Evolutionary conservation across 2,888 invertebrate species (phyloP).

Genomic region (Epinotia bilunana): DNA sequence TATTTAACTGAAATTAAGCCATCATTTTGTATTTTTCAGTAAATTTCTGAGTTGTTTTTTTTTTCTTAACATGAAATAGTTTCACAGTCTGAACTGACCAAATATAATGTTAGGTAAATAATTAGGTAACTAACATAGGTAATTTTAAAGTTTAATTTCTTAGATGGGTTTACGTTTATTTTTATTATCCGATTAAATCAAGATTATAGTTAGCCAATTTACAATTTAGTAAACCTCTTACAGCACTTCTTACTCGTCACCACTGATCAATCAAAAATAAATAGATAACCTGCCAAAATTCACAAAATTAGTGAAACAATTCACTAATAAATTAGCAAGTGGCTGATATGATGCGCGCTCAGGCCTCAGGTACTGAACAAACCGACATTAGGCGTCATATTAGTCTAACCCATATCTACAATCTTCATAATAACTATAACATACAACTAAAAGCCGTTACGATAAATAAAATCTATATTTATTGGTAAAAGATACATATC

Average conservation of each 20-base stretch:
- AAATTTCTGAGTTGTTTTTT: too few species aligned
- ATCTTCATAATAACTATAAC: slow-evolving; percentile 60
- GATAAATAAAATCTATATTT: slow-evolving; percentile 80
- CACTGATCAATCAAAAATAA: slow-evolving; percentile 9
- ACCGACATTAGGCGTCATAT: slow-evolving; percentile 58
- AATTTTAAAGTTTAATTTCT: too few species aligned
- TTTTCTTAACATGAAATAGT: too few species aligned
- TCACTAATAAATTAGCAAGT: slow-evolving; percentile 22
- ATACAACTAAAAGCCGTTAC: slow-evolving; percentile 76
- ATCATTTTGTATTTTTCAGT: too few species aligned
- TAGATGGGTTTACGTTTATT: not conserved
- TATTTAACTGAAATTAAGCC: too few species aligned
- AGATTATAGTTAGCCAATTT: not conserved
- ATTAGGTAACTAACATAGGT: too few species aligned
- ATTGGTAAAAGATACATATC: slow-evolving; percentile 70
- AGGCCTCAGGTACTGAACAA: slow-evolving; percentile 71
- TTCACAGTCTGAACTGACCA: too few species aligned
- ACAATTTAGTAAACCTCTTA: slow-evolving; percentile 45
- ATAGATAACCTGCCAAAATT: slow-evolving; percentile 21
- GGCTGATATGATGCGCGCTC: slow-evolving; percentile 54
- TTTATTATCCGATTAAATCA: not conserved
- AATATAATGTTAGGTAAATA: too few species aligned
- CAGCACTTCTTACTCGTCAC: slow-evolving; percentile 53
- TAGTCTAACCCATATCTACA: slow-evolving; percentile 67
- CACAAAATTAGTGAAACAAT: slow-evolving; percentile 47